Base-by-base conservation (phyloP, 2,797 vertebrate species). In the Liasis olivaceus region DNA sequence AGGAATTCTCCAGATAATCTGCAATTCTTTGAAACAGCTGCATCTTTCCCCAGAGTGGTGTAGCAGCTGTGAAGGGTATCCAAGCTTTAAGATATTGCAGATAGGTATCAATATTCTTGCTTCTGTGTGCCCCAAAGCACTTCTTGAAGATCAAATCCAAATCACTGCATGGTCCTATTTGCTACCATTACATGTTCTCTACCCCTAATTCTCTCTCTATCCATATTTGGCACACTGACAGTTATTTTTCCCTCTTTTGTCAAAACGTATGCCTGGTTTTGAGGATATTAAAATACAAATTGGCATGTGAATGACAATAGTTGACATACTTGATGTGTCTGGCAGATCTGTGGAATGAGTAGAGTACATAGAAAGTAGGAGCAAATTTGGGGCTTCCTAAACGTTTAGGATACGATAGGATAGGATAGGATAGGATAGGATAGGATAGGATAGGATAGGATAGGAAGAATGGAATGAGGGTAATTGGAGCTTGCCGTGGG, bases 251-350 rank as follows among this genome's bases (percentile, higher is more conserved):
- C 14, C 28, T 8, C 86, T 60, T 93, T 88, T 93, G 91, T 96
- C 94, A 90, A 86, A 96, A 95, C 93, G 91, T 0, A 20, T 77
- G 89, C 91, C 95, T 90, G 90, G 95, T 95, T 93, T 87, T 89
- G 88, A 94, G 22, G 22, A n/a, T 31, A 90, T 22, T 11, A 14
- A 90, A 88, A 91, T 13, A 6, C 51, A 91, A 88, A 89, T 63
- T 84, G 95, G 92, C 24, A 0, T 22, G 60, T 92, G 96, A 95
- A 4, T 93, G 95, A 95, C 64, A 92, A 93, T 54, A 93, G 96
- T 91, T 92, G 81, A 15, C 69, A 92, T 51, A 90, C 89, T 12
- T 3, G 22, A 54, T 0, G 56, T 5, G 3, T 1, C 84, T 62
- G 91, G 90, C 84, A 2, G 92, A 47, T 91, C 14, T 28, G 7